These are phyloP conservation scores for Menidia beryllina DNA, from an alignment of 2,113 vertebrate species.

Conservation along the genomic window DNA sequence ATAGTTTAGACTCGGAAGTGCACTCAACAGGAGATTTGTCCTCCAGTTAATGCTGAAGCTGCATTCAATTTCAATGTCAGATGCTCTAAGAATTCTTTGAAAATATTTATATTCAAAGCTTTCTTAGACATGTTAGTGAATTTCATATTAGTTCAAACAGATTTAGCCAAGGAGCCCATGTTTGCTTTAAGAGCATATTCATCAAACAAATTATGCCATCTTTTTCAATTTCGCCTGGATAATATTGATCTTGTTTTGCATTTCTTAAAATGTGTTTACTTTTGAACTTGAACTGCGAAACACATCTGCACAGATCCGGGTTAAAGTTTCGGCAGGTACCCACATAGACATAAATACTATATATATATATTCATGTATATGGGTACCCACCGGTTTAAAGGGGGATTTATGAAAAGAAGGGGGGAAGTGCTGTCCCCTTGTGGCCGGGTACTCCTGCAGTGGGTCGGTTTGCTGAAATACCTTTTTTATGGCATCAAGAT, in stretches of 20 bases:
- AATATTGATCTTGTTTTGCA: too few species aligned
- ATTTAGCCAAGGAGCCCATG: too few species aligned
- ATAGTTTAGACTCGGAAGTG: neutral
- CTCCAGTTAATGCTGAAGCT: neutral
- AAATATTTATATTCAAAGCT: neutral
- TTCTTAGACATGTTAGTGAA: too few species aligned
- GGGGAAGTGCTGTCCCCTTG: constrained; percentile 22
- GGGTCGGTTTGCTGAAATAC: too few species aligned
- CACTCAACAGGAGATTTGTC: neutral
- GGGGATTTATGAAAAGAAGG: neutral
- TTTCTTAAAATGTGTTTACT: neutral
- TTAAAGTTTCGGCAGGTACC: neutral
- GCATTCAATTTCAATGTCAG: neutral
- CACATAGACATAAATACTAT: too few species aligned
- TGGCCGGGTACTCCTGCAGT: neutral
- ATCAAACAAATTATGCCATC: too few species aligned
- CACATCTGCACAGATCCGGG: neutral
- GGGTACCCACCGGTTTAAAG: too few species aligned
- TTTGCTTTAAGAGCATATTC: too few species aligned
- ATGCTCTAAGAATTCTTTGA: neutral
- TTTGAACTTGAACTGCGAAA: neutral
- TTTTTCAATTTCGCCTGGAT: too few species aligned
- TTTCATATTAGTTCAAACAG: too few species aligned
- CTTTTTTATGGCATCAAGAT: too few species aligned
- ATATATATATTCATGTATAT: too few species aligned